Evolutionary conservation across 1,140 invertebrate species (phyloP), one percentile per base, ranked within the genome.

Genomic region (Aphelinus certus): DNA sequence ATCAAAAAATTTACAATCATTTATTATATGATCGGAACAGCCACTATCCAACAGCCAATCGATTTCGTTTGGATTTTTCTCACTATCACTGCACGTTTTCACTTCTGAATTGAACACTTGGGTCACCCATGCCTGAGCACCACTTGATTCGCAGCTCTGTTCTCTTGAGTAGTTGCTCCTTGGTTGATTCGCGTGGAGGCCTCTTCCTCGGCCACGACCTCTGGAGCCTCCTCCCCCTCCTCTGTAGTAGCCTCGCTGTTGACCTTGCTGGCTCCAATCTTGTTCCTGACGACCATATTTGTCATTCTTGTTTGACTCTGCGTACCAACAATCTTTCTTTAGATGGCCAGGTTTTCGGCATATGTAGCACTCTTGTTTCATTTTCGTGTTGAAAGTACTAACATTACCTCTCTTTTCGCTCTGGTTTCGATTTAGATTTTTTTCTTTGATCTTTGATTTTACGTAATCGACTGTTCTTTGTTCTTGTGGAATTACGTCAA

Each of bases 381-480:
- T 66, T 81, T 82, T 81, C 78, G 4, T 43, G 47, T 46, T 66
- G 57, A 71, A 76, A 42, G 74, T 70, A 58, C 75, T 76, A 3
- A 48, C 64, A 65, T 76, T 80, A 75, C 43, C 26, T 79, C 80
- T 80, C 78, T 78, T 80, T 71, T 76, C 81, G 80, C 63, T 80
- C 79, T 81, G n/a, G 71, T 80, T 74, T 79, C 84, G 70, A 78
- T 77, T 45, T 78, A 77, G 79, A 81, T 81, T 81, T 83, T 82
- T 84, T 80, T 76, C 77, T 79, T 83, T 84, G 74, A 87, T 85
- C 83, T 86, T 85, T 62, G 75, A 80, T 43, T 76, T 66, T 68
- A 87, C 75, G 82, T 85, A 86, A 58, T 87, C 82, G 4, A 84
- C 81, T 64, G 83, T 86, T 80, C 76, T 77, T 81, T 85, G 76